Conservation (phyloP, 2,888 invertebrate genomes). For the Orthosia gracilis region DNA sequence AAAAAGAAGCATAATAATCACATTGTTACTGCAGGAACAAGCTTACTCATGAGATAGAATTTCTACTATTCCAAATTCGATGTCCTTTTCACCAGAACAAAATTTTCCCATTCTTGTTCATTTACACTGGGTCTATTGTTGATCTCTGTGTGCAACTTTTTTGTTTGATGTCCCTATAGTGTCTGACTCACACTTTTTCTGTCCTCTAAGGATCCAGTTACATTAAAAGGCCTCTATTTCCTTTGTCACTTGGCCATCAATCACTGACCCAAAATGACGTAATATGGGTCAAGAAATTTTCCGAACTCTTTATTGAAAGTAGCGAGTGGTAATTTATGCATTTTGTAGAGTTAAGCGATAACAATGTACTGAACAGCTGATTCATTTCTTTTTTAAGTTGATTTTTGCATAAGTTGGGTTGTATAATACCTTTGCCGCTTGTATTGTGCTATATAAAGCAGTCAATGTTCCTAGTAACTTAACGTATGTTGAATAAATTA, state of each 20-base stretch:
- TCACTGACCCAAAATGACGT: conserved; percentile 31
- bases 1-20: too few species aligned
- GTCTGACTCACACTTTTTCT: conserved; percentile 7
- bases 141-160: not conserved
- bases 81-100: not conserved
- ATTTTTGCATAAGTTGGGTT: not conserved
- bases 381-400: not conserved
- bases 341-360: too few species aligned
- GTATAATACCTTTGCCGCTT: not conserved
- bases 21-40: too few species aligned
- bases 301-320: not conserved
- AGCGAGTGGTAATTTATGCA: conserved; percentile 1
- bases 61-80: too few species aligned
- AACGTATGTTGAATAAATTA: not conserved
- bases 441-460: not conserved
- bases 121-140: conserved; percentile 2
- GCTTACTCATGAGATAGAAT: too few species aligned
- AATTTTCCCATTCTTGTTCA: conserved; percentile 2
- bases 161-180: conserved; percentile 15
- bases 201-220: conserved; percentile 13
- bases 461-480: not conserved
- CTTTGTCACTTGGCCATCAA: conserved; percentile 25
- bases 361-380: too few species aligned
- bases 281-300: conserved; percentile 20
- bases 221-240: conserved; percentile 8